phyloP scores from a whole-genome alignment of 2,113 vertebrate genomes.

The Toxotes chatareus region DNA sequence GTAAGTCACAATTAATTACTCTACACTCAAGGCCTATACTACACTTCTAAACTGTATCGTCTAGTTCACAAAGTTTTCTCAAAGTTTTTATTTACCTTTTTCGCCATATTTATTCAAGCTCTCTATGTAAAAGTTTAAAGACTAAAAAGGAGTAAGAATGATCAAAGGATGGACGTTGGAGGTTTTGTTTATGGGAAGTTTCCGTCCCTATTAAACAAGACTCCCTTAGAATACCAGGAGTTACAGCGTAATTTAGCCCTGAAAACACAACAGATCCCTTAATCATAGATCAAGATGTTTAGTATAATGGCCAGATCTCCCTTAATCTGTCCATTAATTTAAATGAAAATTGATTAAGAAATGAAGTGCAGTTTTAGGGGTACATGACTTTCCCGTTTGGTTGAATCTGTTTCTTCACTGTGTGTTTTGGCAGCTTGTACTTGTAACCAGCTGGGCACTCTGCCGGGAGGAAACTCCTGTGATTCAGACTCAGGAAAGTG shows the following conservation, averaged over 20 bases:
- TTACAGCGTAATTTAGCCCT: neutral
- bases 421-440: constrained; percentile 87
- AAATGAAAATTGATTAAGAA: neutral
- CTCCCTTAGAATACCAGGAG: neutral
- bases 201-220: no score
- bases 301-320: no score
- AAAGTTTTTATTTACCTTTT: no score
- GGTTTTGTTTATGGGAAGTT: neutral
- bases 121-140: neutral
- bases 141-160: no score
- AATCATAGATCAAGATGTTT: no score
- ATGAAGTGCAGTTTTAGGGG: no score
- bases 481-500: constrained; percentile 90
- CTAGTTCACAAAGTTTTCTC: neutral
- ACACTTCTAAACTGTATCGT: neutral
- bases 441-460: constrained; percentile 91
- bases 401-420: constrained; percentile 9
- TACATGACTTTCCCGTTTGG: no score
- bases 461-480: constrained; percentile 90
- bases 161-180: no score
- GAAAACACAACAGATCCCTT: neutral
- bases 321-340: neutral
- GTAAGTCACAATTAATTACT: constrained; percentile 81
- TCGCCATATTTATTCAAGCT: neutral
- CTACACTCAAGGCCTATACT: neutral